phyloP scores from a whole-genome alignment of 2,113 vertebrate species.

The Phoenicopterus ruber region DNA sequence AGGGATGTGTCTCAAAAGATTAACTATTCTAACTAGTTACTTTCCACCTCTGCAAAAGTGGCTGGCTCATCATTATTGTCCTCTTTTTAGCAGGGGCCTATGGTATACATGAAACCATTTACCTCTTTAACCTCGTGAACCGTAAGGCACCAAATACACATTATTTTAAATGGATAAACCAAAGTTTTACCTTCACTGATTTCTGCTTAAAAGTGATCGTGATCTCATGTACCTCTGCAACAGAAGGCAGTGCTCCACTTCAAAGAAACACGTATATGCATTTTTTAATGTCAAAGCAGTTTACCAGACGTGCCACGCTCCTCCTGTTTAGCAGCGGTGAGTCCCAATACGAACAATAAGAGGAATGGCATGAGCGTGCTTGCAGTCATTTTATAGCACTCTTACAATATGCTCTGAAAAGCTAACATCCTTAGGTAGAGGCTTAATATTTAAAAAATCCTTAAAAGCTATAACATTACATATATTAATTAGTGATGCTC shows the following conservation, averaged over 20 bases:
- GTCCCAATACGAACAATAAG: background rate
- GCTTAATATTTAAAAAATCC: background rate
- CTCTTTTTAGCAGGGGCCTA: conserved; percentile 27
- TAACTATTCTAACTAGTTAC: conserved; percentile 63
- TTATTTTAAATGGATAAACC: conserved; percentile 22
- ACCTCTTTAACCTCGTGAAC: conserved; percentile 76
- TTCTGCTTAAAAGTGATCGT: background rate
- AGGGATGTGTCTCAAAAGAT: conserved; percentile 68
- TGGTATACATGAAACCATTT: conserved; percentile 70
- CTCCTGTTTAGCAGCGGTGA: background rate
- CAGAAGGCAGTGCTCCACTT: background rate
- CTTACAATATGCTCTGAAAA: background rate
- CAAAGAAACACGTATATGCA: background rate
- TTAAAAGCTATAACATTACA: background rate
- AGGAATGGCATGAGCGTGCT: background rate
- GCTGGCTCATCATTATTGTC: conserved; percentile 55
- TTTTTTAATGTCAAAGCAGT: background rate
- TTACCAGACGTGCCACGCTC: background rate
- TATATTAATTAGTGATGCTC: background rate
- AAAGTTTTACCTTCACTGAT: background rate
- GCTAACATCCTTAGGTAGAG: background rate
- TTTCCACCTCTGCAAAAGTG: conserved; percentile 67
- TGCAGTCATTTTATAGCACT: background rate
- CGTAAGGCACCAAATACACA: background rate
- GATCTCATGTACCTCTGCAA: background rate